A percentile compares a stretch with the other conserved stretches of the same genome.
These are phyloP conservation scores for Forpus xanthops DNA, from an alignment of 2,797 vertebrate species.

Conservation along the genomic window DNA sequence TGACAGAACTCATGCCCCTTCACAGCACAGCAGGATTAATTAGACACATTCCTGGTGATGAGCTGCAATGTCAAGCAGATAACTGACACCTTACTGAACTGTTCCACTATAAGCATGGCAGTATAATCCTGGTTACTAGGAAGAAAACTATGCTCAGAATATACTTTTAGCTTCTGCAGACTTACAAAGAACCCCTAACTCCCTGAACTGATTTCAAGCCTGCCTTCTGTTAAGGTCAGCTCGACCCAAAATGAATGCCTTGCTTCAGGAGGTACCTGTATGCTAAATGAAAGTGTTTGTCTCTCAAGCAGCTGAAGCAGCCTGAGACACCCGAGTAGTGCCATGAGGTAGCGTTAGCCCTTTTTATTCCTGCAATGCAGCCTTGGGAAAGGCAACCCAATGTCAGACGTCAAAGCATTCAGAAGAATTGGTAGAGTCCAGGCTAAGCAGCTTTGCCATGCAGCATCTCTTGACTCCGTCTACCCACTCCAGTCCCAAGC, in stretches of 20 bases:
- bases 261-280: not conserved
- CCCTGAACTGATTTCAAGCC: not conserved
- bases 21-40: not conserved
- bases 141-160: not conserved
- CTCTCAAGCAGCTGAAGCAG: not conserved
- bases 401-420: not conserved
- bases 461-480: too few relatives aligned
- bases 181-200: not conserved
- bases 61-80: not conserved
- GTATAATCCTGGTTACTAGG: not conserved
- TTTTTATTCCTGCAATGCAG: not conserved
- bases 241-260: not conserved
- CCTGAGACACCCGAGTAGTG: too few relatives aligned
- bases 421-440: not conserved
- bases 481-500: not conserved
- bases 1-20: not conserved
- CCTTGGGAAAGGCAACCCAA: not conserved
- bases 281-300: accelerated
- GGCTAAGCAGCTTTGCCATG: not conserved
- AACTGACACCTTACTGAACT: not conserved
- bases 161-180: not conserved
- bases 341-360: not conserved
- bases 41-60: not conserved
- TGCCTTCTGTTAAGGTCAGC: not conserved
- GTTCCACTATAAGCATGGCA: not conserved